phyloP scores from a whole-genome alignment of 64 coral and sea anemone species.

The Platygyra sinensis region DNA sequence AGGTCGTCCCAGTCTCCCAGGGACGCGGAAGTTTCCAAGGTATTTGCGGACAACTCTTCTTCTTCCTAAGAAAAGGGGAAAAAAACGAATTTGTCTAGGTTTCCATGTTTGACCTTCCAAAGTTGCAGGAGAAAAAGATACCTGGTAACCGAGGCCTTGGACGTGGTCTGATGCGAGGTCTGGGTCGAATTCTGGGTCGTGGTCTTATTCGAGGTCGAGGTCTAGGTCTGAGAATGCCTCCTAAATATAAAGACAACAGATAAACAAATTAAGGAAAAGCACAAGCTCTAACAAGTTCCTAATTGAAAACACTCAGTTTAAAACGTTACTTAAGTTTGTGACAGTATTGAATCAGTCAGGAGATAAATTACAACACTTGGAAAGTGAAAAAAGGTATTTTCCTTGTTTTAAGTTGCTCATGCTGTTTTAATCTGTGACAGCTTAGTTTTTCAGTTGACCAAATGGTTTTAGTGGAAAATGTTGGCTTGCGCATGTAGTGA shows the following conservation, averaged over 20 bases:
- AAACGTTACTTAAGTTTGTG: too few relatives aligned
- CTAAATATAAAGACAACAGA: not conserved
- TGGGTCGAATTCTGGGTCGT: not conserved
- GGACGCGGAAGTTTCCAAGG: not conserved
- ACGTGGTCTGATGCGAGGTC: not conserved
- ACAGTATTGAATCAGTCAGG: too few relatives aligned
- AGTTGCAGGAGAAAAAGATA: not conserved
- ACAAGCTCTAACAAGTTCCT: too few relatives aligned
- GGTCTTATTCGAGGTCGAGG: not conserved
- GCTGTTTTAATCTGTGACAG: too few relatives aligned
- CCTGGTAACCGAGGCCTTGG: constrained; percentile 5
- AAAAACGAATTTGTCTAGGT: not conserved
- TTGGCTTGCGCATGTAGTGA: too few relatives aligned
- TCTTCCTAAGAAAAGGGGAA: not conserved
- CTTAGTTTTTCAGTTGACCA: too few relatives aligned
- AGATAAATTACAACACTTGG: too few relatives aligned
- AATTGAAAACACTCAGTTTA: too few relatives aligned
- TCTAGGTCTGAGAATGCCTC: not conserved
- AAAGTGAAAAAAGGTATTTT: too few relatives aligned
- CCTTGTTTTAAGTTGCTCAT: too few relatives aligned
- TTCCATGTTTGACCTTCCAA: not conserved
- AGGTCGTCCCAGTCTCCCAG: not conserved
- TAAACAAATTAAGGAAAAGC: not conserved
- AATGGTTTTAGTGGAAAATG: too few relatives aligned
- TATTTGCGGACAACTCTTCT: not conserved